phyloP scores from a whole-genome alignment of 2,797 vertebrate species.

The Coccyzus lansbergi region DNA sequence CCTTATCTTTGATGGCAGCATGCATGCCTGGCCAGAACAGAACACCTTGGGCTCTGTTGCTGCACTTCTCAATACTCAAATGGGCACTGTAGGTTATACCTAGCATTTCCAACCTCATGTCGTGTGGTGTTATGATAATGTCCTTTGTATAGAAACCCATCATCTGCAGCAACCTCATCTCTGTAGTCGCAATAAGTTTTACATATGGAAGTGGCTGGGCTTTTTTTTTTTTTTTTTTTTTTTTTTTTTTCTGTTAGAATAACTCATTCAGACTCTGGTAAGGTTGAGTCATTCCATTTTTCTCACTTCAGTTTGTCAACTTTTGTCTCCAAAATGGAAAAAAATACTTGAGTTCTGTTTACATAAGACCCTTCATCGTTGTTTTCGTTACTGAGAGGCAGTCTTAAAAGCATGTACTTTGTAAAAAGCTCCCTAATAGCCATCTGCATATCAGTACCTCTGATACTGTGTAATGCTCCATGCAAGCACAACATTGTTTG shows the following conservation, averaged over 20 bases:
- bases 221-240: slow-evolving; percentile 57
- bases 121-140: slow-evolving; percentile 73
- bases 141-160: slow-evolving; percentile 72
- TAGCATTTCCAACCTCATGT: slow-evolving; percentile 76
- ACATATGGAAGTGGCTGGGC: slow-evolving; percentile 65
- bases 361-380: slow-evolving; percentile 40
- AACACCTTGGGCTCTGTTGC: slow-evolving; percentile 75
- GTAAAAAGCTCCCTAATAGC: slow-evolving; percentile 40
- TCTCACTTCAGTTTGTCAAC: slow-evolving; percentile 56
- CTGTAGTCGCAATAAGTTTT: slow-evolving; percentile 69
- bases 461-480: slow-evolving; percentile 63
- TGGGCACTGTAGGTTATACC: slow-evolving; percentile 75
- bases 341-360: slow-evolving; percentile 60
- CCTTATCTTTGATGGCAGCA: slow-evolving; percentile 75
- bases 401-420: slow-evolving; percentile 47
- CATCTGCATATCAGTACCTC: slow-evolving; percentile 41
- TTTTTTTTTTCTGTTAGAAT: slow-evolving; percentile 59
- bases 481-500: slow-evolving; percentile 44
- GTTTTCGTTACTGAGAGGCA: slow-evolving; percentile 41
- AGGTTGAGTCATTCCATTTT: slow-evolving; percentile 68
- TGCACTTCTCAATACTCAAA: slow-evolving; percentile 76
- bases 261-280: slow-evolving; percentile 60
- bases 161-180: slow-evolving; percentile 72
- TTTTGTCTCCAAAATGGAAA: slow-evolving; percentile 56
- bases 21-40: slow-evolving; percentile 75